phyloP scores from a whole-genome alignment of 2,888 invertebrate species.

The Sminthurinus aureus region DNA sequence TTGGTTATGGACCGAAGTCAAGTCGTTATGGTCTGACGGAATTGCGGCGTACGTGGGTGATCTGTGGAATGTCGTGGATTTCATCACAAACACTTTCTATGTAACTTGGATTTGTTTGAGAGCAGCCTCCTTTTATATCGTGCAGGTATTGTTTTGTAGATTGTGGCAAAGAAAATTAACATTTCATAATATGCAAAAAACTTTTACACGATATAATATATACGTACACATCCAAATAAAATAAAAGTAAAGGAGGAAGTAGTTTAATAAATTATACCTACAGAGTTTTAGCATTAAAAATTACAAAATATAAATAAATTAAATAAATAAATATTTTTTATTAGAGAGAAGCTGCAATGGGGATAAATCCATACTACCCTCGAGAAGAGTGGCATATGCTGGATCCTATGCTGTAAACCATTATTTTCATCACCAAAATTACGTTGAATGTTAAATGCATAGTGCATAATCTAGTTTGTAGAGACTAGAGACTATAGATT shows the following conservation, averaged over 20 bases:
- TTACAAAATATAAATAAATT: too few relatives aligned
- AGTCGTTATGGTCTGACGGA: slow-evolving; percentile 98
- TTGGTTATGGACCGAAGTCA: slow-evolving; percentile 98
- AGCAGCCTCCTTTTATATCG: slow-evolving; percentile 84
- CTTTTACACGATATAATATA: slow-evolving; percentile 5
- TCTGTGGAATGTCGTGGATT: slow-evolving; percentile 99
- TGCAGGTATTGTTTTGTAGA: background rate
- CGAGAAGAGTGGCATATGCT: slow-evolving; percentile 96
- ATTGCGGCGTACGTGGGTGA: slow-evolving; percentile 95
- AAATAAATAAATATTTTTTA: too few relatives aligned
- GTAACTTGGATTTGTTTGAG: slow-evolving; percentile 95
- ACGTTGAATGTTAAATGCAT: too few relatives aligned
- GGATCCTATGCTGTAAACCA: slow-evolving; percentile 84
- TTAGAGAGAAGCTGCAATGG: slow-evolving; percentile 66
- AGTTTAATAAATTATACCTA: too few relatives aligned
- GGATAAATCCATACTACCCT: slow-evolving; percentile 76
- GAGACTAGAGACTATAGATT: too few relatives aligned
- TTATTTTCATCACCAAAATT: too few relatives aligned
- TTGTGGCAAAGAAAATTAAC: too few relatives aligned
- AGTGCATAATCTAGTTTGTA: too few relatives aligned
- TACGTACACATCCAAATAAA: too few relatives aligned
- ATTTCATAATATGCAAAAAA: background rate
- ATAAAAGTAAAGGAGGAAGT: too few relatives aligned
- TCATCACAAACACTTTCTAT: slow-evolving; percentile 97
- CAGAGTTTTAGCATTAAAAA: too few relatives aligned